Evolutionary conservation across 2,888 invertebrate species (phyloP), one percentile per base, ranked within the genome.

Genomic region (Ypsolopha sequella): DNA sequence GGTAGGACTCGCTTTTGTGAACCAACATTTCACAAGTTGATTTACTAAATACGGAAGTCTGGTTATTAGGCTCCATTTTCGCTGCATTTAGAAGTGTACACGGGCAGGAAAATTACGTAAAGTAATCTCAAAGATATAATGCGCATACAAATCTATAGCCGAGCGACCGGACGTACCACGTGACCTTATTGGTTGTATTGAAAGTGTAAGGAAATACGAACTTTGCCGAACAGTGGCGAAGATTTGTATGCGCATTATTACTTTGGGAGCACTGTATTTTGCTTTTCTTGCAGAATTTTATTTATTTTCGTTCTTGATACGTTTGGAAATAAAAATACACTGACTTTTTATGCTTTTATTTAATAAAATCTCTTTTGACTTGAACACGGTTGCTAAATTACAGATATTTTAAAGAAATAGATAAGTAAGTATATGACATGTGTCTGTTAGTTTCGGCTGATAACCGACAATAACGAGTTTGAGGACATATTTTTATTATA

Each of bases 351-450:
- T 59, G 63, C 69, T 75, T 69, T 85, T 85, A 85, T 82, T 85
- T 84, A 76, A 80, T 85, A 86, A 84, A 85, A 84, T 80, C 76
- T 84, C 76, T 80, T 85, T 81, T 82, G 85, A 86, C 85, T 85
- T 84, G 86, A 86, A 86, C 86, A 86, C 86, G 84, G 81, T 84
- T 76, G 80, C 86, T 86, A 85, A 85, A 80, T 81, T 84, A 86
- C 86, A 86, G 80, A 84, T 77, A 81, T 68, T 73, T 70, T 48
- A 41, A 77, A 75, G 74, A 74, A 76, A 72, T 71, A 66, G 70
- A 35, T 36, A 36, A 73, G 70, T 36, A 36, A 73, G 70, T 61
- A 70, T 75, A 66, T 75, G 80, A 84, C 80, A 82, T 73, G 70
- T 73, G 76, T 77, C 73, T 78, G 24, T 24, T 24, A 24, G 24